Conservation (phyloP, 2,113 vertebrate species). For the Sinocyclocheilus grahami region DNA sequence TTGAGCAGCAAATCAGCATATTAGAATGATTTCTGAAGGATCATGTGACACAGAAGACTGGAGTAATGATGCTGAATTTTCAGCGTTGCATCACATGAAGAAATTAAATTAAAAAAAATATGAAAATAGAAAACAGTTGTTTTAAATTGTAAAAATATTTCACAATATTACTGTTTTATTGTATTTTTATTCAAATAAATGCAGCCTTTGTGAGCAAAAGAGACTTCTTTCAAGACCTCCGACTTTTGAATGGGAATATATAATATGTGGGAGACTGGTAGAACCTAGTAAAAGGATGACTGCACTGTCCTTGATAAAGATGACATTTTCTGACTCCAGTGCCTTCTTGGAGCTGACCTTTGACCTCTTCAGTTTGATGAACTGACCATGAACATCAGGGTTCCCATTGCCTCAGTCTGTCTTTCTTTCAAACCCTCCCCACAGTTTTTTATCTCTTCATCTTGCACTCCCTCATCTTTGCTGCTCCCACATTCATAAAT, state of each 20-base stretch:
- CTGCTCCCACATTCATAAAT: slow-evolving; percentile 45
- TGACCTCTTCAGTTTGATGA: slow-evolving; percentile 12
- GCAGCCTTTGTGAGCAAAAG: neutral
- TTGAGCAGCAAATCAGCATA: neutral
- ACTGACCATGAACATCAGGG: slow-evolving; percentile 1
- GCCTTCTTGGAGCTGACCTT: neutral
- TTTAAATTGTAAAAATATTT: neutral
- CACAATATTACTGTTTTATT: neutral
- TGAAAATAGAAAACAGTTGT: neutral
- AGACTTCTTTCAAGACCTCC: neutral
- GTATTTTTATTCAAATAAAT: neutral
- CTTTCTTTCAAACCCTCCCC: slow-evolving; percentile 40
- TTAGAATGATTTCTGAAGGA: neutral
- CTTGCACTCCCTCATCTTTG: slow-evolving; percentile 16
- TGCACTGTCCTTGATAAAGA: slow-evolving; percentile 9
- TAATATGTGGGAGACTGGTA: neutral
- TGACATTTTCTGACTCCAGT: neutral
- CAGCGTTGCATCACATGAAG: neutral
- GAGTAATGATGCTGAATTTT: neutral
- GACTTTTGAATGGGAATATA: neutral
- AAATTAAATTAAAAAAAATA: neutral
- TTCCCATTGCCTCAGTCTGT: slow-evolving; percentile 34
- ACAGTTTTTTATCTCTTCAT: slow-evolving; percentile 50
- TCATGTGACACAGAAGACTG: neutral
- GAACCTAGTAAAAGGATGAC: neutral